Evolutionary conservation across 2,797 vertebrate species (phyloP), one percentile per base, ranked within the genome.

Genomic region (Perodicticus potto): DNA sequence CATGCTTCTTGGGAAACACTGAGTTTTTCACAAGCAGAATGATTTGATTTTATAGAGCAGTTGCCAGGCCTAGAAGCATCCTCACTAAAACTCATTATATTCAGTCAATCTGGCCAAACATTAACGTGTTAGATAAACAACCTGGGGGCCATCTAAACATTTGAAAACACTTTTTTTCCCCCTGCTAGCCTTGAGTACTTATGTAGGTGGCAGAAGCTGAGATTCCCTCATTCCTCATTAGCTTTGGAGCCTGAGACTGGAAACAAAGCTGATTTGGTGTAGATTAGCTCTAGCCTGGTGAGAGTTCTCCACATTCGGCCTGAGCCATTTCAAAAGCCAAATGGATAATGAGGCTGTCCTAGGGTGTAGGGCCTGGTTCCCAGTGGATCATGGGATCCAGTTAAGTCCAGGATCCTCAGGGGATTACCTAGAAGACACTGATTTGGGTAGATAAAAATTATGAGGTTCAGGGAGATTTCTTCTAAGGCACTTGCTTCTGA

Each of bases 71-170:
- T 85, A n/a, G 85, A 87, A 88, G 25, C 61, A 23, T 69, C 85
- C 72, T 94, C 61, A 57, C 82, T 93, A 63, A 96, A 95, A 86
- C 77, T 94, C 65, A 85, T 74, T 86, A 83, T 96, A 55, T 93
- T 95, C 67, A 61, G 63, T 95, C 87, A 94, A 7, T 90, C 85
- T 92, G 70, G 84, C 67, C 86, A 83, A 81, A 91, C 8, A 17
- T 91, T 59, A 94, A 70, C 19, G 95, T 94, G 57, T 89, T 78
- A 74, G 34, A 55, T 59, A 92, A 93, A 88, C 65, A 87, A 90
- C 17, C 61, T 81, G 5, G 69, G 76, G 40, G 29, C 82, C 32
- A 72, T 94, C 49, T 73, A 96, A 96, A 89, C 43, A 91, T 88
- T 83, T 91, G 86, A 40, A 70, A 89, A 78, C 19, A 6, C 17